A percentile compares a stretch with the other conserved stretches of the same genome.
These are phyloP conservation scores for Cataglyphis hispanica DNA, from an alignment of 1,140 invertebrate species.

Conservation along the genomic window DNA sequence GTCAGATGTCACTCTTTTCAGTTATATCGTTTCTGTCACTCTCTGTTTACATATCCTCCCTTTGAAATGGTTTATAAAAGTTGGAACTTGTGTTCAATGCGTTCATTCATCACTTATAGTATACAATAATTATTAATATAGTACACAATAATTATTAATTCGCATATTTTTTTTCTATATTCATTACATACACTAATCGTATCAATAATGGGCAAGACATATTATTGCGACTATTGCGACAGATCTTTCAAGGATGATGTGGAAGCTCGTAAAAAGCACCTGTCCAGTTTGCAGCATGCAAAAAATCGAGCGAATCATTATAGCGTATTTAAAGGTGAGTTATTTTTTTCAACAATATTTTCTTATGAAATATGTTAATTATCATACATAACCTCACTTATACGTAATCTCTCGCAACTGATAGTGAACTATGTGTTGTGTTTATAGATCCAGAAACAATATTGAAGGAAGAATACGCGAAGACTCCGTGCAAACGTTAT, in stretches of 20 bases:
- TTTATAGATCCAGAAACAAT: conserved; percentile 88
- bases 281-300: conserved; percentile 88
- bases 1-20: conserved; percentile 30
- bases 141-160: not conserved
- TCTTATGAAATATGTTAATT: not conserved
- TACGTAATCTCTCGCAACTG: not conserved
- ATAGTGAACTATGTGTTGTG: too few species aligned
- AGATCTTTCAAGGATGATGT: conserved; percentile 89
- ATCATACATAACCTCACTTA: conserved; percentile 51
- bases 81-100: not conserved
- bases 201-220: conserved; percentile 88
- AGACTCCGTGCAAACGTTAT: conserved; percentile 88
- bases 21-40: not conserved
- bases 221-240: conserved; percentile 91
- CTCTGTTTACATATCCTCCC: not conserved
- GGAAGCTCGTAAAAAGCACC: conserved; percentile 89
- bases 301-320: conserved; percentile 89
- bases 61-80: not conserved
- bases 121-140: not conserved
- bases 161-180: not conserved
- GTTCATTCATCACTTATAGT: not conserved
- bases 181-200: not conserved
- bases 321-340: conserved; percentile 88
- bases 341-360: not conserved
- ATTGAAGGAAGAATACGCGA: conserved; percentile 87